Conservation (phyloP, 2,888 invertebrate species). For the Drosophila vallismaia region DNA sequence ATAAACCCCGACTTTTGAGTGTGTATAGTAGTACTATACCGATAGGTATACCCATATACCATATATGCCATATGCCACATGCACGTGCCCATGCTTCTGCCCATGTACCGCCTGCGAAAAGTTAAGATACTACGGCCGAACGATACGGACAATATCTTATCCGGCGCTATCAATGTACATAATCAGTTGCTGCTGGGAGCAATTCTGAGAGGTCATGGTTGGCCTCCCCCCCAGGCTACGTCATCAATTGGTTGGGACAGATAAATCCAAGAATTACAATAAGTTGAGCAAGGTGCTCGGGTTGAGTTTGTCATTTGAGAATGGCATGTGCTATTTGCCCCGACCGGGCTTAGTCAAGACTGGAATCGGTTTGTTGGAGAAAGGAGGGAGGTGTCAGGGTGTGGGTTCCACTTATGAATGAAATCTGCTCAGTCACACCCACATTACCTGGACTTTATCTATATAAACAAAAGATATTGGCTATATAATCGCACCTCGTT, state of each 20-base stretch:
- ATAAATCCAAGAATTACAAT: slow-evolving; percentile 52
- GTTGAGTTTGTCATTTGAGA: slow-evolving; percentile 8
- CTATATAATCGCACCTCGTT: slow-evolving; percentile 61
- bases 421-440: slow-evolving; percentile 68
- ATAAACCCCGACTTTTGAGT: slow-evolving; percentile 51
- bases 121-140: slow-evolving; percentile 75
- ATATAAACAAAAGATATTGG: slow-evolving; percentile 72
- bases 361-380: slow-evolving; percentile 7
- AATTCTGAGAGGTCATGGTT: slow-evolving; percentile 58
- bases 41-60: slow-evolving; percentile 45
- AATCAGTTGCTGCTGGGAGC: slow-evolving; percentile 60
- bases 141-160: slow-evolving; percentile 74
- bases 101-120: slow-evolving; percentile 56
- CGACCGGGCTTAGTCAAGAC: slow-evolving; percentile 47
- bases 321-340: slow-evolving; percentile 59
- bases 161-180: slow-evolving; percentile 72
- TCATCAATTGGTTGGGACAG: slow-evolving; percentile 62
- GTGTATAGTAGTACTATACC: slow-evolving; percentile 35
- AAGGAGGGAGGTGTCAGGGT: slow-evolving; percentile 25
- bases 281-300: slow-evolving; percentile 26
- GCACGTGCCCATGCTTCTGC: slow-evolving; percentile 66
- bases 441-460: slow-evolving; percentile 63
- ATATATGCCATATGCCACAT: slow-evolving; percentile 27
- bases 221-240: slow-evolving; percentile 40
- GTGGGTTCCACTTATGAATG: slow-evolving; percentile 60